A percentile compares a stretch with the other conserved stretches of the same genome.
Evolutionary conservation across 2,888 invertebrate genomes (phyloP).

Genomic region (Sepioteuthis lessoniana): DNA sequence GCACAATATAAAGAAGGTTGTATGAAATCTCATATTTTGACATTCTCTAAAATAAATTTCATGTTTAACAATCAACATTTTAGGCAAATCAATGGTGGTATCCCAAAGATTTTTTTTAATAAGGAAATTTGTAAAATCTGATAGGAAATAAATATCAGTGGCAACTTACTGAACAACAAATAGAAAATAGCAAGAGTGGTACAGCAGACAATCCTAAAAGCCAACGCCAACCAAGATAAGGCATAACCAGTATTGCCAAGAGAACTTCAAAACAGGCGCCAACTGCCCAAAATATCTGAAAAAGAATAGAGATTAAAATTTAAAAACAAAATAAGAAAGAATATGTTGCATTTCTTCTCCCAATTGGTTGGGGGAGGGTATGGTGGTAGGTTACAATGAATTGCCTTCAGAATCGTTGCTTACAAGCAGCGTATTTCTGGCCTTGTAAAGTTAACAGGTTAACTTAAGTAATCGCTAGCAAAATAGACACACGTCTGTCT

Average conservation of each 20-base stretch:
- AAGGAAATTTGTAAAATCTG: neutral
- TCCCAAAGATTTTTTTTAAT: neutral
- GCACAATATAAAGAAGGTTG: no score
- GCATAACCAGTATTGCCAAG: conserved; percentile 91
- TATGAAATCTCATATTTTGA: neutral
- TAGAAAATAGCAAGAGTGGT: conserved; percentile 86
- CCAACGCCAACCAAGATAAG: conserved; percentile 92
- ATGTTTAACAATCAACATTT: neutral
- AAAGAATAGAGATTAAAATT: conserved; percentile 38
- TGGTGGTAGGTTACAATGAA: no score
- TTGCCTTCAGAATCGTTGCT: no score
- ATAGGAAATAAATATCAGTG: neutral
- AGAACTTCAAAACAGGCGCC: conserved; percentile 95
- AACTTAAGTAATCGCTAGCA: no score
- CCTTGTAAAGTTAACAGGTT: no score
- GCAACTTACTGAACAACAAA: conserved; percentile 75
- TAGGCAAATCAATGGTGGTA: neutral
- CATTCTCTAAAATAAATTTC: neutral
- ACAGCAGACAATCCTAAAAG: conserved; percentile 91
- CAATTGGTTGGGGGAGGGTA: no score
- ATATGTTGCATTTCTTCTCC: no score
- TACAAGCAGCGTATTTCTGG: no score
- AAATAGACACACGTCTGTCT: no score
- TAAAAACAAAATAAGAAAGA: no score
- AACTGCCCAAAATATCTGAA: conserved; percentile 89